These are phyloP conservation scores for Indicator indicator DNA, from an alignment of 2,113 vertebrate genomes.

Conservation along the genomic window DNA sequence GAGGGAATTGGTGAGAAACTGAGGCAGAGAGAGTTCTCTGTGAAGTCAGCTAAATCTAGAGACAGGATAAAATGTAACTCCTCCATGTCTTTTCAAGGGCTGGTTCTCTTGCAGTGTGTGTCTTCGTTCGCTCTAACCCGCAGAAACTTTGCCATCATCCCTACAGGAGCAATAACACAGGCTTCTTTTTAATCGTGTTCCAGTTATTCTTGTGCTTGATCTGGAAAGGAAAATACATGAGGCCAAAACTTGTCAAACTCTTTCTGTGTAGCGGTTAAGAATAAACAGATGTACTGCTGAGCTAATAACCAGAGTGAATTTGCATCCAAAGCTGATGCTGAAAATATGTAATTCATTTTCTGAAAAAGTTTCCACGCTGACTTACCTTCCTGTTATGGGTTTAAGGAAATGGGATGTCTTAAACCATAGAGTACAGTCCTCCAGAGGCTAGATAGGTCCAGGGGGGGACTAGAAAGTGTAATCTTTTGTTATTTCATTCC, in stretches of 20 bases:
- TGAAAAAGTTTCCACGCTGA: background rate
- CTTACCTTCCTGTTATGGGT: background rate
- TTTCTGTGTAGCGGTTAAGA: background rate
- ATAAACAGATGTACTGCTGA: background rate
- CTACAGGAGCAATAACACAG: background rate
- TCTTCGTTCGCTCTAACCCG: background rate
- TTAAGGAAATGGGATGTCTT: too few relatives aligned
- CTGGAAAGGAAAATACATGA: conserved; percentile 13
- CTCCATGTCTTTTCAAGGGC: background rate
- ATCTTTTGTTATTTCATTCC: too few relatives aligned
- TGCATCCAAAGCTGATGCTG: background rate
- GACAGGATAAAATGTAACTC: background rate
- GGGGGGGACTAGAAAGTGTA: too few relatives aligned
- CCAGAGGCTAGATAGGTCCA: too few relatives aligned
- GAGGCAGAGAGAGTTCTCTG: background rate
- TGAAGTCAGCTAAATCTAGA: background rate
- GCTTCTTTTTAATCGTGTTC: background rate
- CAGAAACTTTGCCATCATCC: background rate
- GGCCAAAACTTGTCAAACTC: background rate
- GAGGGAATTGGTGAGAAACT: background rate
- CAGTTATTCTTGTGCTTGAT: background rate
- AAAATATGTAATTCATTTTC: background rate
- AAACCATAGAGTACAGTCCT: too few relatives aligned
- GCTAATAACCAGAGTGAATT: background rate
- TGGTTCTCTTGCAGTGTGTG: background rate